Evolutionary conservation across 2,113 vertebrate genomes (phyloP).

Genomic region (Pseudorhombus dupliciocellatus): DNA sequence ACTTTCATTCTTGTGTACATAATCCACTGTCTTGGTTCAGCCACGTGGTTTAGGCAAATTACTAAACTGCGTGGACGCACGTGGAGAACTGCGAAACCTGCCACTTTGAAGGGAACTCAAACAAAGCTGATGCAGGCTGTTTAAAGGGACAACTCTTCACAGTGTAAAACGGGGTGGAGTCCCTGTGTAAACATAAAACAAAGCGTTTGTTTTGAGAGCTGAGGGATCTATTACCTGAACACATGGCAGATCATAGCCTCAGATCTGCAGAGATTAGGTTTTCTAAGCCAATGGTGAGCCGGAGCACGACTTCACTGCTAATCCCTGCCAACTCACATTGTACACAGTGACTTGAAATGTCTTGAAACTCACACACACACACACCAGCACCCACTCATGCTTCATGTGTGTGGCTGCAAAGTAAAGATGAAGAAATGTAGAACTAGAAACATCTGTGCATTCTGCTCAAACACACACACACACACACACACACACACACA

Average conservation of each 20-base stretch:
- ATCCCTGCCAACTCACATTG: constrained; percentile 48
- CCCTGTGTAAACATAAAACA: constrained; percentile 61
- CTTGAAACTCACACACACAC: constrained; percentile 10
- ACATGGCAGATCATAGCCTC: constrained; percentile 69
- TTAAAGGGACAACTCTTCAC: constrained; percentile 15
- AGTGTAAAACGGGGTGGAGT: constrained; percentile 34
- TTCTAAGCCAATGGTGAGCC: constrained; percentile 55
- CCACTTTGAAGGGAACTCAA: constrained; percentile 34
- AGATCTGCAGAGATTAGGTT: constrained; percentile 70
- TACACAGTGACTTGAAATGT: constrained; percentile 24
- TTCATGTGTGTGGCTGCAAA: constrained; percentile 3
- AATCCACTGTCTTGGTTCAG: constrained; percentile 24
- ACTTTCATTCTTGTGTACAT: constrained; percentile 44
- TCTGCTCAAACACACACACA: neutral
- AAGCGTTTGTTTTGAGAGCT: constrained; percentile 54
- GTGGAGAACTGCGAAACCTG: constrained; percentile 29
- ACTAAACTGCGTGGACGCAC: neutral
- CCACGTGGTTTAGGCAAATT: constrained; percentile 12
- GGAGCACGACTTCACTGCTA: constrained; percentile 49
- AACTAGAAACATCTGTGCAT: neutral
- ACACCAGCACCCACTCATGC: neutral
- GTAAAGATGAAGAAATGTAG: constrained; percentile 8
- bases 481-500: neutral
- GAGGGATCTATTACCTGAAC: constrained; percentile 64
- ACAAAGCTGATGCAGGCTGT: constrained; percentile 23